Evolutionary conservation across 2,113 vertebrate genomes (phyloP).

Genomic region (Lampris megalopsis): DNA sequence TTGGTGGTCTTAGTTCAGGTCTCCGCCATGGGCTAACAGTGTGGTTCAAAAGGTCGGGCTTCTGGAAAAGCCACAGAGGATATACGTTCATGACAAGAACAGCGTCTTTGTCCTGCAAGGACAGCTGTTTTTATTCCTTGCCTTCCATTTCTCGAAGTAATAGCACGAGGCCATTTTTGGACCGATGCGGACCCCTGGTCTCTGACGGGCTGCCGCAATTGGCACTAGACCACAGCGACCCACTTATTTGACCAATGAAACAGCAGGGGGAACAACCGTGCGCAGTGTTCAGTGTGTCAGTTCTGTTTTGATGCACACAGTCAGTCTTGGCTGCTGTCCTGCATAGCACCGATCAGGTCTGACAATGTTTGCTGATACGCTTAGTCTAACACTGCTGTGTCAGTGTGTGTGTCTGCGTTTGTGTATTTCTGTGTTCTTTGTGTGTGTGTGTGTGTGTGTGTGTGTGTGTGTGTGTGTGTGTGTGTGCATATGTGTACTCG

Average conservation of each 20-base stretch:
- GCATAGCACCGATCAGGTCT: slow-evolving; percentile 34
- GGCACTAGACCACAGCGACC: background rate
- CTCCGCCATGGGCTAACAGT: slow-evolving; percentile 38
- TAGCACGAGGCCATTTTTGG: background rate
- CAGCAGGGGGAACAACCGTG: slow-evolving; percentile 26
- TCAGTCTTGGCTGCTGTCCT: slow-evolving; percentile 57
- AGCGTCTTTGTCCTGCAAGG: slow-evolving; percentile 22
- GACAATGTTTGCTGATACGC: slow-evolving; percentile 37
- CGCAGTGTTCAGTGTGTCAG: slow-evolving; percentile 32
- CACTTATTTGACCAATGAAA: slow-evolving; percentile 24
- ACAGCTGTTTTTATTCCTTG: slow-evolving; percentile 17
- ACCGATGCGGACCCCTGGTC: accelerated
- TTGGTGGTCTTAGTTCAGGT: slow-evolving; percentile 41
- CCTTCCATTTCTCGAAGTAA: background rate
- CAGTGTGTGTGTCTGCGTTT: slow-evolving; percentile 16
- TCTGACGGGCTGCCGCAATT: background rate
- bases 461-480: slow-evolving; percentile 9
- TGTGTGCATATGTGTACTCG: background rate
- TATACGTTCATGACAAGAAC: slow-evolving; percentile 11
- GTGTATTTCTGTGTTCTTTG: slow-evolving; percentile 7
- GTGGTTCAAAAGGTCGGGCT: slow-evolving; percentile 35
- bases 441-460: slow-evolving; percentile 13
- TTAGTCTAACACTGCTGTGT: slow-evolving; percentile 42
- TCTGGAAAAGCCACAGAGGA: slow-evolving; percentile 36
- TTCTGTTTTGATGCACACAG: slow-evolving; percentile 50